Base-by-base conservation (phyloP, 2,888 invertebrate species). In the Drosophila borealis region DNA sequence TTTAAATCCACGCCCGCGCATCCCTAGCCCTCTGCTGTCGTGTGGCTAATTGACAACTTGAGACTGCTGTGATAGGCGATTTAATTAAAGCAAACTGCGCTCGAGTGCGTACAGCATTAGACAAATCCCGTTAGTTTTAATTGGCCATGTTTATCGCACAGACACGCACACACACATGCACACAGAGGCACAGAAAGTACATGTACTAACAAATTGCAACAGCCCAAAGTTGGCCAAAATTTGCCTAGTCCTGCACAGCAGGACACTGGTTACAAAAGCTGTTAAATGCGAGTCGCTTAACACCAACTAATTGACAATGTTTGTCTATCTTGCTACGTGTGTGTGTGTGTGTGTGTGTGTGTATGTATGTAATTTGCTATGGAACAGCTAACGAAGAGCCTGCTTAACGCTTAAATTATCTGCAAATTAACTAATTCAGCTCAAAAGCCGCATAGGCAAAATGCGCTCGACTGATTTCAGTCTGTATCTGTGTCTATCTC, bases 81-180 rank as follows among this genome's bases (percentile, higher is more conserved):
- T 81, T 87, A 83, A 81, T 81, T 81, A 81, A 53, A 55, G 66
- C 60, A 70, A 74, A 80, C 71, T 83, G 71, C 74, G 81, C 87
- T 81, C 84, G 81, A 87, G 84, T 86, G 72, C 81, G 81, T 57
- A 63, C 56, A 46, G 71, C 67, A 65, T 74, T 71, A 67, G 65
- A 54, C 68, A 81, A 85, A 84, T 81, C 87, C 81, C 70, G 80
- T 85, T 89, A 74, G 80, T 78, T 89, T 79, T 87, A 85, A 89
- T 85, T 85, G 84, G 70, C 42, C 71, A 71, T 81, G 81, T 83
- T 83, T 80, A 82, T 80, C 87, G 59, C 67, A 80, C 62, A 54
- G 46, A 48, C 49, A 70, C 54, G 63, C 48, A 62, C 33, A 57
- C 60, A 54, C 49, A 49, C 14, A 51, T 21, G 57, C 45, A 46